These are phyloP conservation scores for Aurelia sp. DNA, from an alignment of 30 jellyfish, hydroid and myxozoan genomes.

Conservation along the genomic window DNA sequence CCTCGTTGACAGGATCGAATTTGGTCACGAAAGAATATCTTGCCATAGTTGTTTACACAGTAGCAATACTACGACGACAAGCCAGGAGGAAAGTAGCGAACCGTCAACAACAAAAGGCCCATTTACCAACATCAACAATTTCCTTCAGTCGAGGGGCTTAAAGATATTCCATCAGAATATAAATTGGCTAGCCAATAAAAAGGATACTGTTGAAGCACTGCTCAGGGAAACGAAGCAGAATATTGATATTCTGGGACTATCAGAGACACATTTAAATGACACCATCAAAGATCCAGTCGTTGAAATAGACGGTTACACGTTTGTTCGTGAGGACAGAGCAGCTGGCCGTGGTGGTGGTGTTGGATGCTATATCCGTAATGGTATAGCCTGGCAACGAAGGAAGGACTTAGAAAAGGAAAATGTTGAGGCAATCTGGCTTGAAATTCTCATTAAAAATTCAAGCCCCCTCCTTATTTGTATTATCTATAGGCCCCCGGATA, in stretches of 20 bases:
- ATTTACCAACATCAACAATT: no score
- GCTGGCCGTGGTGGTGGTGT: constrained; percentile 57
- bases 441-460: constrained; percentile 22
- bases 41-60: no score
- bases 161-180: no score
- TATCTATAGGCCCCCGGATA: constrained; percentile 61
- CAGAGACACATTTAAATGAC: constrained; percentile 14
- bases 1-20: no score
- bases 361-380: constrained; percentile 40
- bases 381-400: constrained; percentile 25
- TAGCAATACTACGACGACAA: no score
- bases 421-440: constrained; percentile 46
- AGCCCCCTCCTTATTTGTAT: constrained; percentile 38
- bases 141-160: no score
- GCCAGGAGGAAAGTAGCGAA: no score
- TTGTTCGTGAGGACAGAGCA: constrained; percentile 12
- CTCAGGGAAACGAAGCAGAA: background rate
- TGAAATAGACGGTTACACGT: constrained; percentile 12
- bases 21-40: no score
- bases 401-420: constrained; percentile 26
- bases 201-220: no score
- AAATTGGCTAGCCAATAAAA: no score
- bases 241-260: constrained; percentile 13
- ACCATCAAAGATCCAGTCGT: constrained; percentile 3
- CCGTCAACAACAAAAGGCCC: no score